These are phyloP conservation scores for Ivindomyrus marchei DNA, from an alignment of 2,113 vertebrate species.

Conservation along the genomic window DNA sequence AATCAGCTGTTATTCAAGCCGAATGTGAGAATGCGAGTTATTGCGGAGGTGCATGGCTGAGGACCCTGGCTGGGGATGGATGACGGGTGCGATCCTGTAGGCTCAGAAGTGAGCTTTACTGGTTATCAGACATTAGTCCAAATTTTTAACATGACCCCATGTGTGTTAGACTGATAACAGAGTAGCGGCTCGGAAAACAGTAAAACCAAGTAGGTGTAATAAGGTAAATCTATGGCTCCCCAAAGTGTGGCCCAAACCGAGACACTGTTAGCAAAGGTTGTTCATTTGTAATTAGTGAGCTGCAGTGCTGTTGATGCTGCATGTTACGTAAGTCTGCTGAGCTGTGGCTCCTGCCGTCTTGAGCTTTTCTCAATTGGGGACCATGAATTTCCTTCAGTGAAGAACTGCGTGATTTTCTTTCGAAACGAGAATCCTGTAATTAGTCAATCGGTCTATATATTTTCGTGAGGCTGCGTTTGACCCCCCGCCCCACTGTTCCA, in stretches of 20 bases:
- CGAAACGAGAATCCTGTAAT: background rate
- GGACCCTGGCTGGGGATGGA: background rate
- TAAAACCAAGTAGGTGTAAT: background rate
- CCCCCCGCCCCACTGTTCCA: background rate
- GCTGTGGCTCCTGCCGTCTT: background rate
- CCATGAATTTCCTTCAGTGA: background rate
- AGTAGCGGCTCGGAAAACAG: background rate
- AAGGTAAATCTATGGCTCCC: background rate
- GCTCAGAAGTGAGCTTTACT: background rate
- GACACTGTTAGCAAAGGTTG: background rate
- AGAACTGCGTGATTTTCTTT: background rate
- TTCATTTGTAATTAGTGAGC: background rate
- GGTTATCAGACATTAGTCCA: background rate
- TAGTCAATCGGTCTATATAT: background rate
- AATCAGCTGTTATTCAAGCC: background rate
- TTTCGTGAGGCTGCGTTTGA: background rate
- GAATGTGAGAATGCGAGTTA: background rate
- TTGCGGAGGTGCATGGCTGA: background rate
- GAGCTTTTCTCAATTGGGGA: background rate
- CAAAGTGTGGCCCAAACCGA: background rate
- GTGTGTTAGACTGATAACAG: background rate
- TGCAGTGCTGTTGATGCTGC: background rate
- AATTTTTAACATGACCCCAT: background rate
- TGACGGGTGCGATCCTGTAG: background rate
- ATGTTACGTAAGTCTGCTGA: background rate